These are phyloP conservation scores for Zosterops japonicus DNA, from an alignment of 2,113 vertebrate species.

Conservation along the genomic window DNA sequence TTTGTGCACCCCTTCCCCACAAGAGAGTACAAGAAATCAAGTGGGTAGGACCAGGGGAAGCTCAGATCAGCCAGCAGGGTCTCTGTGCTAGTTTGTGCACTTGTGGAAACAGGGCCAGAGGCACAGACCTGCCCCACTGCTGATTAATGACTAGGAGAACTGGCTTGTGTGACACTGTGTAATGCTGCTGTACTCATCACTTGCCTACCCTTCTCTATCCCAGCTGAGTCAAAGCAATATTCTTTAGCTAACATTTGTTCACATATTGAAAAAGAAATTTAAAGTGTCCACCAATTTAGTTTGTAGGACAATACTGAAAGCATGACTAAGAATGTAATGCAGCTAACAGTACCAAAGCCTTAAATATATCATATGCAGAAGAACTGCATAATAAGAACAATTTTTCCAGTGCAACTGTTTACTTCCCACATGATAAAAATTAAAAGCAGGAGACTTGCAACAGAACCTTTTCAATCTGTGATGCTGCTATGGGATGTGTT, in stretches of 20 bases:
- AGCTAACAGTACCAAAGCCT: not conserved
- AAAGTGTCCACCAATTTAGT: not conserved
- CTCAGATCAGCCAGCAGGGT: not conserved
- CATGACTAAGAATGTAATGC: not conserved
- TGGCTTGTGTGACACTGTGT: not conserved
- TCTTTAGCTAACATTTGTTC: not conserved
- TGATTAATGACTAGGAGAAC: not conserved
- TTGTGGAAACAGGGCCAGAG: not conserved
- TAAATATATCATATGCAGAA: not conserved
- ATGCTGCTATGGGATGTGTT: not conserved
- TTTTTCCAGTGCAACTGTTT: not conserved
- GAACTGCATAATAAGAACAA: not conserved
- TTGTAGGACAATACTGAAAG: not conserved
- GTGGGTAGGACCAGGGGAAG: not conserved
- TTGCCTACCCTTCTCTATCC: not conserved
- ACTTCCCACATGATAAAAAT: not conserved
- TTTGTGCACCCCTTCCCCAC: accelerated
- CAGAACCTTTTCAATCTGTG: not conserved
- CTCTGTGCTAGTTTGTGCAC: not conserved
- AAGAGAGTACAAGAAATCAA: not conserved
- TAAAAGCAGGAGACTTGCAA: not conserved
- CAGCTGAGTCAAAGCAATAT: not conserved
- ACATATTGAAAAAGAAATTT: not conserved
- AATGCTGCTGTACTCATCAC: not conserved
- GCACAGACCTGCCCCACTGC: not conserved